Evolutionary conservation across 2,797 vertebrate species (phyloP), one percentile per base, ranked within the genome.

Genomic region (Pithecia hirsuta): DNA sequence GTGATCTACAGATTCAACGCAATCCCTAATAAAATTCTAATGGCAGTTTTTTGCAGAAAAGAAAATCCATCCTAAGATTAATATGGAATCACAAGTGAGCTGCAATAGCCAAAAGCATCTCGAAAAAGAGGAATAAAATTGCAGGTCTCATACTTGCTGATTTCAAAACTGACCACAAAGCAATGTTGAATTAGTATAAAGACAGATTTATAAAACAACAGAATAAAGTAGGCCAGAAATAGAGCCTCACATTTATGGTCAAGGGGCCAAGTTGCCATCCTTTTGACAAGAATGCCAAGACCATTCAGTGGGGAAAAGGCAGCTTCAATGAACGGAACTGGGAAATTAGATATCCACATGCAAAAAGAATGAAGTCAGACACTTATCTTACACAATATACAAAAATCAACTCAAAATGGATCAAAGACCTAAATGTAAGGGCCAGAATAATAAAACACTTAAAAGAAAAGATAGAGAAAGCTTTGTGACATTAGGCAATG

Each of bases 341-440:
- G 15, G 61, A 36, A 50, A 81, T 28, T 64, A 64, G 75, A 30
- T 74, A 85, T 74, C 22, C 10, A 91, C 11, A 14, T 80, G n/a
- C 19, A 80, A 90, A 93, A 93, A 84, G 28, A 78, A 85, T 74
- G 13, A 93, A 39, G 30, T 28, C 41, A 46, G 64, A 75, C 6
- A 82, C 44, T 61, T 85, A 89, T 13, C 14, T 78, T 72, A 44
- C 0, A 55, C 7, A 85, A 64, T 64, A 85, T 52, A 84, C 17
- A 93, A 84, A 89, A 89, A 74, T 74, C 26, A 89, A 93, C n/a
- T 89, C 50, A 61, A 93, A 90, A 59, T 84, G 30, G 10, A 85
- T 44, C 50, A 79, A 84, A 61, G 50, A 85, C 50, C 61, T 93
- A 89, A 44, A 72, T 52, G 9, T n/a, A 89, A 85, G 36, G 61